Evolutionary conservation across 2,113 vertebrate species (phyloP), one percentile per base, ranked within the genome.

Genomic region (Parus major): DNA sequence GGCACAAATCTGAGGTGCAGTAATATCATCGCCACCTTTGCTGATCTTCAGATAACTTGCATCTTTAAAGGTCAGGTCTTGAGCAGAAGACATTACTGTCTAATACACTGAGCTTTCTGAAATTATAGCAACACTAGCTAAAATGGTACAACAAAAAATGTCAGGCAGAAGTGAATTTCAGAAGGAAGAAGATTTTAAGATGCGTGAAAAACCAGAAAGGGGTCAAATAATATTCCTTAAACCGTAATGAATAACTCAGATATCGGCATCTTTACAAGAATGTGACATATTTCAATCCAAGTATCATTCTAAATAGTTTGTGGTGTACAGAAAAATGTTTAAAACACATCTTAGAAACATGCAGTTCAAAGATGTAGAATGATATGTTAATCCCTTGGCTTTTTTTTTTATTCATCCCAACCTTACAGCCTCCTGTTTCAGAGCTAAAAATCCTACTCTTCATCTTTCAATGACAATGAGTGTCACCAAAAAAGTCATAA

Each of bases 211-310:
- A 84, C 70, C 28, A 75, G 22, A 86, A 92, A 64, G 7, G 25
- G 72, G 9, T 31, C 15, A 82, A 86, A 71, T n/a, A 82, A 60
- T 93, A 42, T 41, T 89, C 36, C 69, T 84, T 78, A 86, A 81
- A 91, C 36, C 84, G 33, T 46, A 72, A 79, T 42, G 29, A 80
- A 77, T 39, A 71, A 78, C 46, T 68, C 63, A 57, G 70, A 36
- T 89, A 90, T 57, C 11, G 1, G 81, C 84, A 50, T 42, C 36
- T 76, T 85, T 83, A 82, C 84, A 91, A 55, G 84, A 96, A 92
- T 90, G 90, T 91, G 93, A 88, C 82, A 90, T 7, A n/a, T 35
- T 50, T 69, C 13, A 88, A 55, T 90, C 86, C 81, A 95, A 87
- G 39, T 85, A 59, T 39, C 28, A 88, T 82, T 88, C 88, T 56